phyloP scores from a whole-genome alignment of 1,140 invertebrate species.

The Adoxophyes honmai region DNA sequence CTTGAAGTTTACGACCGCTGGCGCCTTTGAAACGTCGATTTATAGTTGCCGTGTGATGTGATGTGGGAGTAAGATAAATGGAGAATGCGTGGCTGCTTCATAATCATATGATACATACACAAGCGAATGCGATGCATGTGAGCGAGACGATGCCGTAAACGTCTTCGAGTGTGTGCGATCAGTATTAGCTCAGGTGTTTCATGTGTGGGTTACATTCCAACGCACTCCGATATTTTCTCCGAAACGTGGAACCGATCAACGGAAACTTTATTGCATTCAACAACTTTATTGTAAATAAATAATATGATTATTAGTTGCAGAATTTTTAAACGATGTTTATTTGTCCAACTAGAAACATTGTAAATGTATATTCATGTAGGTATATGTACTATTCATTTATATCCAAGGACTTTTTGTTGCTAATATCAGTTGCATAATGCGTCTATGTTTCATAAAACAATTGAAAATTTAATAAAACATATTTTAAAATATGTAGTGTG shows the following conservation, averaged over 20 bases:
- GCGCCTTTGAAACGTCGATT: background rate
- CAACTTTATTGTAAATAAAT: too few relatives aligned
- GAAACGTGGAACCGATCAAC: constrained; percentile 8
- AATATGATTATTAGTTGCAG: too few relatives aligned
- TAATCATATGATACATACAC: background rate
- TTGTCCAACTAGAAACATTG: too few relatives aligned
- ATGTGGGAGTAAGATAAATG: constrained; percentile 8
- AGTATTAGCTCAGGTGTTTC: background rate
- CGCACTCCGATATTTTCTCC: background rate
- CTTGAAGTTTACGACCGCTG: background rate
- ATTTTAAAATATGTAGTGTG: too few relatives aligned
- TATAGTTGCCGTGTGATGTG: background rate
- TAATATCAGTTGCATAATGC: too few relatives aligned
- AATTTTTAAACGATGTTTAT: too few relatives aligned
- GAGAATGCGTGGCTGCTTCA: background rate
- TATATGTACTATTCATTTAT: too few relatives aligned
- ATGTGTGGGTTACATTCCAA: constrained; percentile 11
- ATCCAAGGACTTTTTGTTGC: too few relatives aligned
- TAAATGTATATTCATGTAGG: too few relatives aligned
- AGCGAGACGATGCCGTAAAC: constrained; percentile 6
- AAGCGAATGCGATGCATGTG: background rate
- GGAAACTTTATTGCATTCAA: too few relatives aligned
- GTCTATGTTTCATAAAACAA: too few relatives aligned
- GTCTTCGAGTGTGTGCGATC: constrained; percentile 5
- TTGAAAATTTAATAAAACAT: too few relatives aligned